Percentiles rank a stretch among this genome's conserved stretches.
These are phyloP conservation scores for Tragopan temminckii DNA, from an alignment of 2,797 vertebrate species.

Conservation along the genomic window DNA sequence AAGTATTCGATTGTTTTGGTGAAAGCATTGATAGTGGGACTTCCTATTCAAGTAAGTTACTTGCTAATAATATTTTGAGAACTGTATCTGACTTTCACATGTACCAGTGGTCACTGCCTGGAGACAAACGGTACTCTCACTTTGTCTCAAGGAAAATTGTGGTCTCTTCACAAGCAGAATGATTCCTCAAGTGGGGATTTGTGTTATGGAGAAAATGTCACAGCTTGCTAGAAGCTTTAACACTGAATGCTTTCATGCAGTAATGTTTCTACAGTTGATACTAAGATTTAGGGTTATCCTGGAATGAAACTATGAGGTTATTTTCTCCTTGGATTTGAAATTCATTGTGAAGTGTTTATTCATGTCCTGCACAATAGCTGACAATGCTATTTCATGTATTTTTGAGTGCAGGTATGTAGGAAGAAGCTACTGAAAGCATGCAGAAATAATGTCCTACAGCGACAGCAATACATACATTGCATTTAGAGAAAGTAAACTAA, in stretches of 20 bases:
- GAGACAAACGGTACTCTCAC: not conserved
- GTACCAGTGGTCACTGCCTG: not conserved
- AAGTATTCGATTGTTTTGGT: not conserved
- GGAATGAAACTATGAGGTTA: not conserved
- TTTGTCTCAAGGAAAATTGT: not conserved
- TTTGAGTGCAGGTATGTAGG: not conserved
- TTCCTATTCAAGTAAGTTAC: not conserved
- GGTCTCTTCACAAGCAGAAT: not conserved
- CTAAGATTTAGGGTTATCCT: not conserved
- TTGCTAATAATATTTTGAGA: not conserved
- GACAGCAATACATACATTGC: not conserved
- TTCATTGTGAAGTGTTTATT: not conserved
- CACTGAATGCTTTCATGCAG: not conserved
- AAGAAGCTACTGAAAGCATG: not conserved
- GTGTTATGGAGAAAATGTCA: not conserved
- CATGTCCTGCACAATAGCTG: not conserved
- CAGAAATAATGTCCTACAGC: not conserved
- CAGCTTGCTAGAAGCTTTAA: not conserved
- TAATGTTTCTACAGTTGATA: not conserved
- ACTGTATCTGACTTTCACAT: not conserved
- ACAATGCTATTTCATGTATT: not conserved
- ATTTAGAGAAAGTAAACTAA: not conserved
- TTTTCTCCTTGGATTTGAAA: conserved; percentile 7
- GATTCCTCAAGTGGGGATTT: not conserved
- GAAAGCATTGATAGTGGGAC: not conserved